Evolutionary conservation across 23 tunicate species (phyloP), one percentile per base, ranked within the genome.

Genomic region (Trididemnum nubilum): DNA sequence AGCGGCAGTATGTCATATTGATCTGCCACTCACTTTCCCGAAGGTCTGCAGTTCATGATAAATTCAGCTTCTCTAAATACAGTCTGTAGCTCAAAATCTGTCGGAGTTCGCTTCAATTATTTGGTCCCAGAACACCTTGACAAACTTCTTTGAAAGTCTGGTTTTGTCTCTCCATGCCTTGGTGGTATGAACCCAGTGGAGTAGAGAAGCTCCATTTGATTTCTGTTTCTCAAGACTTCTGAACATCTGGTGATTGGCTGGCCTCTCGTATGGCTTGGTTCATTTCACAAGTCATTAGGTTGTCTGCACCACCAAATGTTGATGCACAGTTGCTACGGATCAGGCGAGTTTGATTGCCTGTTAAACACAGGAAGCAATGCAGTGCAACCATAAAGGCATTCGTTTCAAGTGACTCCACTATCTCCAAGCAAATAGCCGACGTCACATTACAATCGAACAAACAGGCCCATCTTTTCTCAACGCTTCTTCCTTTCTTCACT

Each of bases 41-140:
- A 67, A 32, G 74, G 74, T 33, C 38, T 12, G 38, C 38, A 31
- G 38, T 67, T 67, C n/a, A 67, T 67, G 12, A 33, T 33, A 67
- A 31, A 33, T 33, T 67, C 74, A 4, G 74, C 74, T 67, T 67
- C 74, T 7, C 74, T 32, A n/a, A 67, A 67, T 5, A 67, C 9
- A 9, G 74, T 67, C 18, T 30, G 12, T 24, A 67, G 22, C n/a
- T 67, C 74, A 67, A 67, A 67, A 38, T 67, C 74, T 4, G 37
- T 67, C 3, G 74, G 74, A 7, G 33, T 7, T 30, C 74, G 74
- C 38, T 33, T 2, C 21, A n/a, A 33, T 67, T 31, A 12, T 5
- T 24, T 3, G 74, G n/a, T 3, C 74, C 74, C 2, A 67, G 38
- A 33, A 67, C 33, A 7, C 74, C 74, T 31, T 31, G 21, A 4